Evolutionary conservation across 1,140 invertebrate genomes (phyloP).

Genomic region (Apis dorsata): DNA sequence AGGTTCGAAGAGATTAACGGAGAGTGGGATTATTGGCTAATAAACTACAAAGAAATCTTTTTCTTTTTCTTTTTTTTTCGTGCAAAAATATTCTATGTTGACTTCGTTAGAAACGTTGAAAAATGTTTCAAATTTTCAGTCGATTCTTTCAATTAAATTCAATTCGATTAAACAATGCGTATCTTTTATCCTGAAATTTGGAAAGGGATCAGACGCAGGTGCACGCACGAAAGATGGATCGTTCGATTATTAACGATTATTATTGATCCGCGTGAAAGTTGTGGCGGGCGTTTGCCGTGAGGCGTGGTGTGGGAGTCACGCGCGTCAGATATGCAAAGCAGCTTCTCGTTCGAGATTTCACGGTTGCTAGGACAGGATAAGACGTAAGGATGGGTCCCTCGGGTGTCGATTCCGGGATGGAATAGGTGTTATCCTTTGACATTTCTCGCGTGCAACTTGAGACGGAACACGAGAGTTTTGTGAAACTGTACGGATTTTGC

Average conservation of each 20-base stretch:
- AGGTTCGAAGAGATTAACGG: not conserved
- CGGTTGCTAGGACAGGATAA: not conserved
- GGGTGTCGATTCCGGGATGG: not conserved
- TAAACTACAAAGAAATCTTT: too few species aligned
- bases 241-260: conserved; percentile 59
- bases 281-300: conserved; percentile 13
- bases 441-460: not conserved
- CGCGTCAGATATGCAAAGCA: conserved; percentile 23
- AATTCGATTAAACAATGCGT: conserved; percentile 4
- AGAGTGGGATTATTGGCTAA: not conserved
- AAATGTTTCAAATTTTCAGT: not conserved
- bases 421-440: not conserved
- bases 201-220: conserved; percentile 46
- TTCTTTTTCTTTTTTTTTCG: not conserved
- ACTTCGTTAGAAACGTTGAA: too few species aligned
- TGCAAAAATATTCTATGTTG: too few species aligned
- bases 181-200: conserved; percentile 35
- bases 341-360: conserved; percentile 25
- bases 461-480: not conserved
- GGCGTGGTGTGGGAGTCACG: conserved; percentile 44
- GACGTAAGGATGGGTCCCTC: not conserved
- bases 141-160: not conserved
- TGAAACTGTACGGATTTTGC: not conserved
- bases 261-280: conserved; percentile 56
- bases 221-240: conserved; percentile 23